Conservation (phyloP, 2,797 vertebrate genomes). For the Pachyuromys duprasi region DNA sequence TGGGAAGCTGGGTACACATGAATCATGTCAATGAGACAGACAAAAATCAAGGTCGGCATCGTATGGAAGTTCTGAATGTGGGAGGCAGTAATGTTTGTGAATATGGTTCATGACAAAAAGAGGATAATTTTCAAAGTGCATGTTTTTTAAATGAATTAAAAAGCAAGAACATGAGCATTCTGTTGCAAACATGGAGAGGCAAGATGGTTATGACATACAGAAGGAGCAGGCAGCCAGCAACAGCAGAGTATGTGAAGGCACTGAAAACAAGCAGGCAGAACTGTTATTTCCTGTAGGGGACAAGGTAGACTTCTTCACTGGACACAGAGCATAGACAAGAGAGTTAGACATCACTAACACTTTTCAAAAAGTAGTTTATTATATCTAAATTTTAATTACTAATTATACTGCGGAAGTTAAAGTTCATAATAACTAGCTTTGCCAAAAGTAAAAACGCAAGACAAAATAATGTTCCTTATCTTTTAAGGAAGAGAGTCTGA, state of each 20-base stretch:
- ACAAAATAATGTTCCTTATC: neutral
- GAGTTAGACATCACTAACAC: neutral
- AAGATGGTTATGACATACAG: neutral
- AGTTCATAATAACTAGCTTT: neutral
- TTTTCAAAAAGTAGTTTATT: neutral
- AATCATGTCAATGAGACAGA: neutral
- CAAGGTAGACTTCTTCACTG: neutral
- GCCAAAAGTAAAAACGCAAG: neutral
- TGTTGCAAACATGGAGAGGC: neutral
- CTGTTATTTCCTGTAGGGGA: too few relatives aligned
- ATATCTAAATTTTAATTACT: neutral
- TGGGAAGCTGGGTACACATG: neutral
- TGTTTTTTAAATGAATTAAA: neutral
- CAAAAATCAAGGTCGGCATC: neutral
- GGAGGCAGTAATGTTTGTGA: neutral
- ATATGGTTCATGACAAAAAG: neutral
- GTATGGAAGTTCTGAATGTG: neutral
- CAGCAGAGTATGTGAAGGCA: neutral
- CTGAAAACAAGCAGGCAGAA: neutral
- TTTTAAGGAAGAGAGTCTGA: neutral
- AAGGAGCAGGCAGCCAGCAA: neutral
- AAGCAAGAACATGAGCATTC: neutral
- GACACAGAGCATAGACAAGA: accelerated
- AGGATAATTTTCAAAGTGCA: neutral
- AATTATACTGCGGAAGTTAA: neutral